A percentile compares a stretch with the other conserved stretches of the same genome.
Conservation (phyloP, 2,797 vertebrate species). For the Sebastiscus albofasciatus region DNA sequence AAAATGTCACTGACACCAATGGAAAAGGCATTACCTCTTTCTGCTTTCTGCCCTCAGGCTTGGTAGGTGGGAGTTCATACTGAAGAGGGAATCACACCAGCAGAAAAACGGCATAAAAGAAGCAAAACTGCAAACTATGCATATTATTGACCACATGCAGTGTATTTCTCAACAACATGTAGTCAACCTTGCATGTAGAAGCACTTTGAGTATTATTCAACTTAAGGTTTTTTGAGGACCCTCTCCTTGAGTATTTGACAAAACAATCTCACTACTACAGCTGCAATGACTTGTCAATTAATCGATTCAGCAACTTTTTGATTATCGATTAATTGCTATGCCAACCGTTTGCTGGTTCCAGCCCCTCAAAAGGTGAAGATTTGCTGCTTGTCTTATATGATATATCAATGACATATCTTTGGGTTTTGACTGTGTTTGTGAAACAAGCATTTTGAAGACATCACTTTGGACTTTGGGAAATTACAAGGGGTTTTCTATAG, state of each 20-base stretch:
- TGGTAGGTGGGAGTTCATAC: conserved; percentile 23
- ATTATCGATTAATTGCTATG: too few species aligned
- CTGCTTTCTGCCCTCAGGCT: conserved; percentile 26
- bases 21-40: conserved; percentile 42
- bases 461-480: not conserved
- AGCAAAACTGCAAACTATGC: not conserved
- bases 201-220: not conserved
- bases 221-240: not conserved
- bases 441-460: not conserved
- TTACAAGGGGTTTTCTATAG: not conserved
- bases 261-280: not conserved
- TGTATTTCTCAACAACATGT: not conserved
- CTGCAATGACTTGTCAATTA: not conserved
- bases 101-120: not conserved
- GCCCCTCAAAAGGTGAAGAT: not conserved
- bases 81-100: conserved; percentile 17
- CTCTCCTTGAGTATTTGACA: not conserved
- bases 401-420: not conserved
- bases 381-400: not conserved
- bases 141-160: not conserved
- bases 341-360: not conserved
- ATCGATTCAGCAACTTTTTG: not conserved
- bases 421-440: not conserved
- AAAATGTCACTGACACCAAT: conserved; percentile 45
- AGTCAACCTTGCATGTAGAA: not conserved